Conservation (phyloP, 2,113 vertebrate genomes). For the Loxodonta africana region DNA sequence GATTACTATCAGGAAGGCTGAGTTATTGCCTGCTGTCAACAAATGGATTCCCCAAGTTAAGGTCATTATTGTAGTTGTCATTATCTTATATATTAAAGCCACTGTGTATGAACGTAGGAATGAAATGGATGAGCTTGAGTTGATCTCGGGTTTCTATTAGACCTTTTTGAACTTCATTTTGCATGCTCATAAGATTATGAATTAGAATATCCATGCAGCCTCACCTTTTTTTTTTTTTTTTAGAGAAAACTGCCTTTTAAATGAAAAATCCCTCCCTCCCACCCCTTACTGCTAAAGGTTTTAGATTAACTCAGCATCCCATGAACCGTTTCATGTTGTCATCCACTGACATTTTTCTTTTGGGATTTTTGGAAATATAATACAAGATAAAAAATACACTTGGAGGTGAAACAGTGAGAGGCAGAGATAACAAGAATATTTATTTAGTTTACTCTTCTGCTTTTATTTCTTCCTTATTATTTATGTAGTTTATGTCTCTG, state of each 20-base stretch:
- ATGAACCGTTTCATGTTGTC: slow-evolving; percentile 32
- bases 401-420: slow-evolving; percentile 68
- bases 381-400: slow-evolving; percentile 77
- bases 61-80: slow-evolving; percentile 63
- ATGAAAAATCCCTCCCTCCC: background rate
- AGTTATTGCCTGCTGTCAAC: slow-evolving; percentile 77
- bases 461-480: slow-evolving; percentile 69
- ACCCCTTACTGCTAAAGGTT: slow-evolving; percentile 68
- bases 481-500: slow-evolving; percentile 59
- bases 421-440: slow-evolving; percentile 75
- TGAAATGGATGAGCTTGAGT: slow-evolving; percentile 51
- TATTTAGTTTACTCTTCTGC: slow-evolving; percentile 67
- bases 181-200: slow-evolving; percentile 62
- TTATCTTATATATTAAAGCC: slow-evolving; percentile 39
- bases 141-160: slow-evolving; percentile 63
- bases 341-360: slow-evolving; percentile 81
- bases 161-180: slow-evolving; percentile 63
- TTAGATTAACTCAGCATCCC: slow-evolving; percentile 66
- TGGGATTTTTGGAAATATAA: slow-evolving; percentile 78
- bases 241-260: slow-evolving; percentile 64
- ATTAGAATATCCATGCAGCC: slow-evolving; percentile 61
- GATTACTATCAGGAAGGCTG: slow-evolving; percentile 71
- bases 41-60: slow-evolving; percentile 74
- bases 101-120: slow-evolving; percentile 43
- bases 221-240: slow-evolving; percentile 28